Evolutionary conservation across 1,140 invertebrate species (phyloP).

Genomic region (Melitaea cinxia): DNA sequence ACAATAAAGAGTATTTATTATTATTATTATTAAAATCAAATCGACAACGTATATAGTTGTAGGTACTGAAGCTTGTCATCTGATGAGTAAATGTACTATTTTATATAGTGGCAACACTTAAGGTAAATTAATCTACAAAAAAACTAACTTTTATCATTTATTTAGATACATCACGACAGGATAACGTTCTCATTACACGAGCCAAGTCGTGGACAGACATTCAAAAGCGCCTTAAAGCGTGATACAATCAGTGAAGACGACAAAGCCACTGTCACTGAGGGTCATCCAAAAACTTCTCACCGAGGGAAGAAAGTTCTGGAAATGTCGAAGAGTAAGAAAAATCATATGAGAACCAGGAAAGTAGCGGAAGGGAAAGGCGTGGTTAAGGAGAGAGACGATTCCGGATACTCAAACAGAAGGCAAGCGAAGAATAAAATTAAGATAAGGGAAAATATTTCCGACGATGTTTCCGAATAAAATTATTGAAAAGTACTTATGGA

Average conservation of each 20-base stretch:
- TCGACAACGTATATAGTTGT: no score
- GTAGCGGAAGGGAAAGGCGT: slow-evolving; percentile 56
- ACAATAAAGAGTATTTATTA: no score
- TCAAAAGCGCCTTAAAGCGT: slow-evolving; percentile 70
- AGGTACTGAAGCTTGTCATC: no score
- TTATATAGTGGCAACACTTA: no score
- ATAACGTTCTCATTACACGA: slow-evolving; percentile 74
- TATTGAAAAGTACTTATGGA: slow-evolving; percentile 1
- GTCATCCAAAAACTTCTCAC: slow-evolving; percentile 27
- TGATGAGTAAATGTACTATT: no score
- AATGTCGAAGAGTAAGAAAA: slow-evolving; percentile 50
- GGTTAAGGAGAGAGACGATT: slow-evolving; percentile 63
- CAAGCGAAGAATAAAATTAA: slow-evolving; percentile 66
- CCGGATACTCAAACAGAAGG: slow-evolving; percentile 49
- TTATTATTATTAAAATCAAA: no score
- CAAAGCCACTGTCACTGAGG: slow-evolving; percentile 39
- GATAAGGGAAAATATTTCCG: slow-evolving; percentile 65
- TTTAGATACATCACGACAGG: slow-evolving; percentile 72
- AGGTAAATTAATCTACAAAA: no score
- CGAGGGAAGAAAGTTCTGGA: slow-evolving; percentile 44
- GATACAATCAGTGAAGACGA: slow-evolving; percentile 47
- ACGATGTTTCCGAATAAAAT: slow-evolving; percentile 74
- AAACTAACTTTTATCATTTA: not conserved
- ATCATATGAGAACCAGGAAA: slow-evolving; percentile 49
- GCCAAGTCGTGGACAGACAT: slow-evolving; percentile 68